Percentiles rank a stretch among this genome's conserved stretches.
These are phyloP conservation scores for Busseola fusca DNA, from an alignment of 2,888 invertebrate species.

Conservation along the genomic window DNA sequence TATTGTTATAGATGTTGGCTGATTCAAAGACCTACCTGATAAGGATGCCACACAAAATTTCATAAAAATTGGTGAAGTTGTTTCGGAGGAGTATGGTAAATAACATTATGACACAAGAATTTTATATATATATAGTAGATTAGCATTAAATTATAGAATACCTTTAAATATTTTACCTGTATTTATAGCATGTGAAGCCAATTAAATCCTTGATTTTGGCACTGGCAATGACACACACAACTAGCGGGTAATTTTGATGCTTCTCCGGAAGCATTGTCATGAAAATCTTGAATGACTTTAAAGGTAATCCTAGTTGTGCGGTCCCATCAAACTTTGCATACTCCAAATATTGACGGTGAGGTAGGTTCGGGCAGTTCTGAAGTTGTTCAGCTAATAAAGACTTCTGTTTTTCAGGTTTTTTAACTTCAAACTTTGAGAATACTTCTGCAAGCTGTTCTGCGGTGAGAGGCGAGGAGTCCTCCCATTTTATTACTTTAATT, in stretches of 20 bases:
- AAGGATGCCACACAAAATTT: too few relatives aligned
- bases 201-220: slow-evolving; percentile 97
- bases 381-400: slow-evolving; percentile 94
- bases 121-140: too few relatives aligned
- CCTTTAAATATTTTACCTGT: slow-evolving; percentile 83
- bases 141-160: not conserved
- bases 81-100: too few relatives aligned
- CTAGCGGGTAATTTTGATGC: slow-evolving; percentile 95
- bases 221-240: slow-evolving; percentile 93
- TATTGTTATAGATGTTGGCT: too few relatives aligned
- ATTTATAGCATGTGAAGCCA: slow-evolving; percentile 97
- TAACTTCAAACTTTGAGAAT: slow-evolving; percentile 86
- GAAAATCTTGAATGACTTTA: slow-evolving; percentile 96
- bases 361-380: slow-evolving; percentile 92
- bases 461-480: slow-evolving; percentile 85
- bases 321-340: slow-evolving; percentile 98
- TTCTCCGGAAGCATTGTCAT: slow-evolving; percentile 95
- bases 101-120: too few relatives aligned
- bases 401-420: slow-evolving; percentile 74
- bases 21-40: too few relatives aligned
- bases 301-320: slow-evolving; percentile 93
- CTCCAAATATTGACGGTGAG: slow-evolving; percentile 95
- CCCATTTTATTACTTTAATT: slow-evolving; percentile 93
- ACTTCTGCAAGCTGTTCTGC: slow-evolving; percentile 89
- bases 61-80: too few relatives aligned